phyloP scores from a whole-genome alignment of 2,888 invertebrate species.

The Dichetophora obliterata region DNA sequence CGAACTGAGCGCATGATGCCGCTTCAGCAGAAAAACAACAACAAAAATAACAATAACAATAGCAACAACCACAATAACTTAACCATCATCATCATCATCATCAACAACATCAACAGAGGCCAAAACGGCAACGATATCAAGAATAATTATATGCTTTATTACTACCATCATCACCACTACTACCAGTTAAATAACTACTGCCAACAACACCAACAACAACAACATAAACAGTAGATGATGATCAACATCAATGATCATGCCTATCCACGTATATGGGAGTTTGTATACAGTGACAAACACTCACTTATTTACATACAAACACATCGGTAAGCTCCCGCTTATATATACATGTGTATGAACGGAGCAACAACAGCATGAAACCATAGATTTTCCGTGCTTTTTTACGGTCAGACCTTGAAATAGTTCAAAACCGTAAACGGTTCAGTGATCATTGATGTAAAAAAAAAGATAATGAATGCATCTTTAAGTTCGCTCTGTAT shows the following conservation, averaged over 20 bases:
- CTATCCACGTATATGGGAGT: not conserved
- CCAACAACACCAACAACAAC: not conserved
- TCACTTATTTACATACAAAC: not conserved
- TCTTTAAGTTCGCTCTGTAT: slow-evolving; percentile 38
- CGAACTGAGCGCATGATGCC: not conserved
- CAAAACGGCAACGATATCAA: not conserved
- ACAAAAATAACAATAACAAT: not conserved
- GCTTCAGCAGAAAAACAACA: not conserved
- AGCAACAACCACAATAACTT: not conserved
- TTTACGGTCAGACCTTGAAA: slow-evolving; percentile 66
- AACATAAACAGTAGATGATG: not conserved
- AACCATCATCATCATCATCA: slow-evolving; percentile 15
- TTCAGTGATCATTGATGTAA: slow-evolving; percentile 69
- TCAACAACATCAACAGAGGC: slow-evolving; percentile 13
- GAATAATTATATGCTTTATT: slow-evolving; percentile 19
- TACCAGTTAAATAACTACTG: not conserved
- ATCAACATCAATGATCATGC: not conserved
- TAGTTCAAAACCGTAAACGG: slow-evolving; percentile 70
- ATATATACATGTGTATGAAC: not conserved
- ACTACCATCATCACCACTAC: slow-evolving; percentile 3
- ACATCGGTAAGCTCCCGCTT: not conserved
- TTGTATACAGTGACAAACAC: not conserved
- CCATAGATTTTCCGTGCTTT: slow-evolving; percentile 27
- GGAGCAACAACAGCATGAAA: not conserved
- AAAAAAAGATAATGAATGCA: slow-evolving; percentile 51